Evolutionary conservation across 1,140 invertebrate genomes (phyloP).

Genomic region (Batillaria attramentaria): DNA sequence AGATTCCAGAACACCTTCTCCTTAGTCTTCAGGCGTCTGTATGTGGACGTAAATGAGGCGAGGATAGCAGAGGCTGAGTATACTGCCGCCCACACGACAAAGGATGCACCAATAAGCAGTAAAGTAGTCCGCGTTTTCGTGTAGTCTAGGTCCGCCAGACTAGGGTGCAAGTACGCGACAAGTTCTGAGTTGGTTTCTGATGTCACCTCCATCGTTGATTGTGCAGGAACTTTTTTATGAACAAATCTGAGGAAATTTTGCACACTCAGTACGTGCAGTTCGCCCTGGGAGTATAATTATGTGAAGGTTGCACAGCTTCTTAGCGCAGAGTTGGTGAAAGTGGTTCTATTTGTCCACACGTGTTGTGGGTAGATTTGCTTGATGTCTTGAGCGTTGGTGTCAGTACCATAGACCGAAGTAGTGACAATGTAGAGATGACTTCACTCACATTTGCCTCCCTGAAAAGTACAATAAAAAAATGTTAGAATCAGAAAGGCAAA

Average conservation of each 20-base stretch:
- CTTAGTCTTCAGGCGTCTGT: conserved; percentile 55
- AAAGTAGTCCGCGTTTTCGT: conserved; percentile 34
- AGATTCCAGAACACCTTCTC: conserved; percentile 67
- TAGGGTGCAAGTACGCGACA: conserved; percentile 53
- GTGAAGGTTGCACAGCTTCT: background rate
- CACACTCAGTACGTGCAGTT: background rate
- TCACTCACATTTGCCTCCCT: too few relatives aligned
- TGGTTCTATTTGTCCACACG: background rate
- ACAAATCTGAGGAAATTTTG: too few relatives aligned
- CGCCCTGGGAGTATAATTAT: background rate
- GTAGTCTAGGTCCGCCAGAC: conserved; percentile 51
- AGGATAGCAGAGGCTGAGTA: conserved; percentile 42
- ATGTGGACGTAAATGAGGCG: conserved; percentile 39
- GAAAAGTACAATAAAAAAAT: background rate
- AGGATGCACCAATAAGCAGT: conserved; percentile 45
- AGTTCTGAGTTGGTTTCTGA: conserved; percentile 34
- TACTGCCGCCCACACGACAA: conserved; percentile 45
- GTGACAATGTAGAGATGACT: too few relatives aligned
- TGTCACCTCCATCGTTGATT: background rate
- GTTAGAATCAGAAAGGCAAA: background rate
- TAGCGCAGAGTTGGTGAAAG: background rate
- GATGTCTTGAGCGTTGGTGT: too few relatives aligned
- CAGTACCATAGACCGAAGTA: too few relatives aligned
- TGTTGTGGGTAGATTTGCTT: background rate
- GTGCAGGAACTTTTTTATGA: background rate